phyloP scores from a whole-genome alignment of 92 coral and sea anemone species.

The Bergia puertoricense region DNA sequence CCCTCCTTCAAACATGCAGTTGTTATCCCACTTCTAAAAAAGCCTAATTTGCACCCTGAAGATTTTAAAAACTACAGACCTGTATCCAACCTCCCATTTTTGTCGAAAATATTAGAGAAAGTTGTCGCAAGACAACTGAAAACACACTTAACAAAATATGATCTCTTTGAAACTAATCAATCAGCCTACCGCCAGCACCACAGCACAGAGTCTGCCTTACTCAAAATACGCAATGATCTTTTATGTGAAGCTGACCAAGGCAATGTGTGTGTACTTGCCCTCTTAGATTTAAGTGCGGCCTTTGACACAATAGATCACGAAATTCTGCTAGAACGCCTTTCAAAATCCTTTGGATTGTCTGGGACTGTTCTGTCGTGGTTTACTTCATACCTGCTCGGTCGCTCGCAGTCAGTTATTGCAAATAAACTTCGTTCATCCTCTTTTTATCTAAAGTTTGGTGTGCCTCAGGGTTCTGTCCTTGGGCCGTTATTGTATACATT shows the following conservation, averaged over 20 bases:
- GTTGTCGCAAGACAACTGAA: conserved; percentile 21
- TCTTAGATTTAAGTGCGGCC: conserved; percentile 34
- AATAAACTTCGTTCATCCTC: conserved; percentile 17
- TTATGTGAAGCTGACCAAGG: conserved; percentile 22
- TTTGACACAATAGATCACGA: conserved; percentile 33
- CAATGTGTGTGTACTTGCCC: conserved; percentile 6
- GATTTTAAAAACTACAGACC: not conserved
- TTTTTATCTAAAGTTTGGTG: conserved; percentile 11
- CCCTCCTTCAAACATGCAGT: conserved; percentile 17
- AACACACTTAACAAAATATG: conserved; percentile 16
- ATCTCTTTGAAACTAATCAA: conserved; percentile 19
- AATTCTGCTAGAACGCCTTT: conserved; percentile 22
- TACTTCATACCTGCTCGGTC: conserved; percentile 31
- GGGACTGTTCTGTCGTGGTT: conserved; percentile 33
- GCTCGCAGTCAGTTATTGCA: conserved; percentile 37
- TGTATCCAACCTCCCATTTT: not conserved
- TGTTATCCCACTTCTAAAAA: not conserved
- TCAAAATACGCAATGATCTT: conserved; percentile 17
- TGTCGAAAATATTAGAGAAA: not conserved
- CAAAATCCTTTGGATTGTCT: conserved; percentile 19
- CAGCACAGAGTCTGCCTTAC: conserved; percentile 16
- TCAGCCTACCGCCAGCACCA: conserved; percentile 20
- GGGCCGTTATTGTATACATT: conserved; percentile 18
- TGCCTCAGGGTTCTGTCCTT: conserved; percentile 26
- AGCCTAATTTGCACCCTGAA: not conserved